Evolutionary conservation across 2,888 invertebrate genomes (phyloP).

Genomic region (Panzeria rudis): DNA sequence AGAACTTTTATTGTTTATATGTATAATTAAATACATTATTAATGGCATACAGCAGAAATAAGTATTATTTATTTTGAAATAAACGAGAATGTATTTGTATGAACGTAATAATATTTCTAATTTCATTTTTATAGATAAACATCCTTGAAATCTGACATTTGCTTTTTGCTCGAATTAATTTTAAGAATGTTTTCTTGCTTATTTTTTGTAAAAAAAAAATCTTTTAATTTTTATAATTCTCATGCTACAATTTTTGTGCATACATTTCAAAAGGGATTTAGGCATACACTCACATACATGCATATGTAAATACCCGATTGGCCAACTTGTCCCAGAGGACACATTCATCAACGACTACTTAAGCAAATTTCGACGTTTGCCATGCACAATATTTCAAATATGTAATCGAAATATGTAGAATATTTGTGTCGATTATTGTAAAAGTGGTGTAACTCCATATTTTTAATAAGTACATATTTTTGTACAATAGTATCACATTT

Average conservation of each 20-base stretch:
- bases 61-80: constrained; percentile 41
- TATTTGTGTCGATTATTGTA: too few relatives aligned
- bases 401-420: too few relatives aligned
- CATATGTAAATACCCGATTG: neutral
- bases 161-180: constrained; percentile 63
- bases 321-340: too few relatives aligned
- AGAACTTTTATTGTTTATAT: constrained; percentile 52
- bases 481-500: too few relatives aligned
- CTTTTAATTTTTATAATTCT: constrained; percentile 10
- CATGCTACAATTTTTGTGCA: neutral
- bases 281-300: neutral
- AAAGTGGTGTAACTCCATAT: too few relatives aligned
- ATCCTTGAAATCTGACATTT: constrained; percentile 68
- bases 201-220: constrained; percentile 30
- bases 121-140: constrained; percentile 49
- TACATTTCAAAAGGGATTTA: constrained; percentile 38
- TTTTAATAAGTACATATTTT: too few relatives aligned
- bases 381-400: too few relatives aligned
- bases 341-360: too few relatives aligned
- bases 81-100: neutral
- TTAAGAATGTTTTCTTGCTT: constrained; percentile 61
- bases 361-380: too few relatives aligned
- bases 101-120: constrained; percentile 23
- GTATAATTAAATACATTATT: constrained; percentile 54
- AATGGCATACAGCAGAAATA: constrained; percentile 46